Evolutionary conservation across 2,797 vertebrate species (phyloP), one percentile per base, ranked within the genome.

Genomic region (Micrastur ruficollis): DNA sequence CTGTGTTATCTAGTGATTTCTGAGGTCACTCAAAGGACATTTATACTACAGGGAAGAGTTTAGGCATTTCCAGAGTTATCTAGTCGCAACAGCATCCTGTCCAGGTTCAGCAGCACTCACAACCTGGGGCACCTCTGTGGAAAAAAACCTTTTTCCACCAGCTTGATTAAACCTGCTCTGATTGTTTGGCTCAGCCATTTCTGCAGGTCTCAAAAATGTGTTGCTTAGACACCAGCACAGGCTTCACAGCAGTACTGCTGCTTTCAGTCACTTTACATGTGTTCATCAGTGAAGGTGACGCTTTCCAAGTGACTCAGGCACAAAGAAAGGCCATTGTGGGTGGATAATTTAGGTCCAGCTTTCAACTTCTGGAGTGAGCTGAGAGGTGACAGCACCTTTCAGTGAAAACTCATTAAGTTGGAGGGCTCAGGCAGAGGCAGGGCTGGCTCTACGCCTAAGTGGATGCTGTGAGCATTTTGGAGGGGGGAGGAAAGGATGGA

Each of bases 301-400:
- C 63, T 82, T 90, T 52, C 50, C 83, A 92, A 95, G 93, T 94
- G 95, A 92, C 83, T 94, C 89, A 94, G 52, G 78, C 71, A 85
- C 86, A 85, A 85, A 96, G 86, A 89, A 76, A 90, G 50, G 38
- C 78, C 55, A 29, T 38, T 89, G 86, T 89, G 59, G 84, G 78
- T 50, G 70, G 86, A 68, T 86, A 81, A 90, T 90, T 96, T 58
- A 44, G n/a, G 70, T 52, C 81, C 86, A 84, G 63, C 92, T 92
- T 96, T 86, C 88, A 79, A 58, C 73, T 93, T 93, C 34, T 55
- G 27, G 71, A 84, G 36, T 2, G 22, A 87, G 44, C 74, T 70
- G 83, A 63, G 52, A 52, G 83, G 90, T 85, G 93, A 95, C 95
- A 92, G 89, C 1, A 2, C 36, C 82, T 96, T 90, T 96, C 95